A percentile compares a stretch with the other conserved stretches of the same genome.
Conservation (phyloP, 2,888 invertebrate species). For the Gonocerus acuteangulatus region DNA sequence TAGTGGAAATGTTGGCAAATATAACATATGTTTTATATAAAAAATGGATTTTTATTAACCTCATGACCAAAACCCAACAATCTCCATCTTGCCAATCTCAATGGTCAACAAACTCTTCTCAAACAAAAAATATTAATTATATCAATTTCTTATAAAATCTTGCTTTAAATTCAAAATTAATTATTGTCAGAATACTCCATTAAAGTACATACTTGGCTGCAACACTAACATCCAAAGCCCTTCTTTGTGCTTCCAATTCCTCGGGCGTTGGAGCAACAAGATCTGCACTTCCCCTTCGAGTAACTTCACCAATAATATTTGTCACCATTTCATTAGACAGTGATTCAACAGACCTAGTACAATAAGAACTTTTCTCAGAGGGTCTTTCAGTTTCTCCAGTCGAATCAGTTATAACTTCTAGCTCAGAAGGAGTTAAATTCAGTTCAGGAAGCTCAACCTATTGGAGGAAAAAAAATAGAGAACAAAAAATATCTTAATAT, state of each 20-base stretch:
- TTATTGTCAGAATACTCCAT: too few relatives aligned
- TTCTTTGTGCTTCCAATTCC: slow-evolving; percentile 28
- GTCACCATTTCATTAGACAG: slow-evolving; percentile 45
- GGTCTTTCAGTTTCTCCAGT: slow-evolving; percentile 19
- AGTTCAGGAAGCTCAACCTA: slow-evolving; percentile 42
- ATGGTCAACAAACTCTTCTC: too few relatives aligned
- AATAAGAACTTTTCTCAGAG: slow-evolving; percentile 22
- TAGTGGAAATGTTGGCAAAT: too few relatives aligned
- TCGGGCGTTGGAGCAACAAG: slow-evolving; percentile 25
- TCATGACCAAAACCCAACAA: too few relatives aligned
- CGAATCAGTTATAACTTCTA: slow-evolving; percentile 38
- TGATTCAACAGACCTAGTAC: slow-evolving; percentile 35
- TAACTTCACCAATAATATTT: slow-evolving; percentile 50
- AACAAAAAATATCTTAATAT: neutral
- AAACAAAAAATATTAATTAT: too few relatives aligned
- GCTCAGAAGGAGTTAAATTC: slow-evolving; percentile 43
- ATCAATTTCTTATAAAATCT: too few relatives aligned
- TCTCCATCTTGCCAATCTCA: too few relatives aligned
- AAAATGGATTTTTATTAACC: too few relatives aligned
- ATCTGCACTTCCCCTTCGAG: slow-evolving; percentile 42
- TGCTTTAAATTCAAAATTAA: too few relatives aligned
- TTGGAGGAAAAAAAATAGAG: slow-evolving; percentile 3
- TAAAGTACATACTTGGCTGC: slow-evolving; percentile 28
- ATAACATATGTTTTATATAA: too few relatives aligned
- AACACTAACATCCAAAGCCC: slow-evolving; percentile 25